Base-by-base conservation (phyloP, 2,797 vertebrate genomes). In the Columba guinea region DNA sequence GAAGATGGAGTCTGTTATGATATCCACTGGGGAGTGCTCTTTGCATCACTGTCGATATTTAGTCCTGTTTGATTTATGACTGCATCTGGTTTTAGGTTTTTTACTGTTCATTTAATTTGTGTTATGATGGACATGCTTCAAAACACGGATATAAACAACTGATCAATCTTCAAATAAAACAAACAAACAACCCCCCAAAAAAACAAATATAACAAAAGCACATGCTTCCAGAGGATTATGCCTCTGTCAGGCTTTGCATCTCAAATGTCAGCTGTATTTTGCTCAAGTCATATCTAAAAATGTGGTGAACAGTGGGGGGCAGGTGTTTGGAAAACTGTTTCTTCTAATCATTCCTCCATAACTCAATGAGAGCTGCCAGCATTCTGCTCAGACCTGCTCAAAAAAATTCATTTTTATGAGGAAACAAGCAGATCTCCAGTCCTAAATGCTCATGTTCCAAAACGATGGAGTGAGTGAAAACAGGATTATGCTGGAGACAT, bases 381-480 rank as follows among this genome's bases (percentile, higher is more conserved):
- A 67, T 74, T 87, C 80, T 89, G 44, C 88, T 91, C 56, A 88
- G 85, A 87, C 79, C 67, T 93, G 52, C 53, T 90, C 23, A 28
- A 86, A 84, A 89, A 86, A 44, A 84, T 52, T 59, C 65, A 60
- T 78, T 84, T 93, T 74, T 74, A 74, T 32, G 63, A 77, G 62
- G 30, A 37, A 88, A 80, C 0, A 0, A 92, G 74, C 22, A 90
- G 75, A 83, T 87, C 49, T 84, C 74, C 71, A 74, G 75, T 85
- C 90, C 70, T 64, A 84, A 93, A 87, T 21, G n/a, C 28, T 94
- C 59, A 67, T 69, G 78, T 83, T 91, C 94, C 82, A 84, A 63
- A 63, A 86, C 89, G 84, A 95, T 22, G 64, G 8, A 87, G 60
- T 71, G 81, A 83, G 71, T 87, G 90, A 94, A 90, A 95, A 79